Conservation (phyloP, 1,140 invertebrate species). For the Brachionus calyciflorus region DNA sequence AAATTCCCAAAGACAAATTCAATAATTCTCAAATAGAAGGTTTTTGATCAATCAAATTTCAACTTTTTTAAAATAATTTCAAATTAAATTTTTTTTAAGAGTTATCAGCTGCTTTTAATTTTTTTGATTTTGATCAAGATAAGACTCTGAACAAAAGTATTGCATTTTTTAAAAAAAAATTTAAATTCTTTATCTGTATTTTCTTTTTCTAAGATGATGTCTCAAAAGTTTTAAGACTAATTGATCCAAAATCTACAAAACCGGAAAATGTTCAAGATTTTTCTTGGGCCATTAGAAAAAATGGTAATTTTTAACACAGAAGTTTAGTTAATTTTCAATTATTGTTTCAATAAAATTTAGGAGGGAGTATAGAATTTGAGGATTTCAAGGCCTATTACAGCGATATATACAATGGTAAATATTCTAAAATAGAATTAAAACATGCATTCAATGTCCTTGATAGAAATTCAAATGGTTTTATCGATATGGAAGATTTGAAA, state of each 20-base stretch:
- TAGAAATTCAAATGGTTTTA: not conserved
- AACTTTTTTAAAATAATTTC: too few relatives aligned
- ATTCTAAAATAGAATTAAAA: not conserved
- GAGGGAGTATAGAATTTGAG: not conserved
- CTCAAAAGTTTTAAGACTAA: not conserved
- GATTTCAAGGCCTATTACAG: not conserved
- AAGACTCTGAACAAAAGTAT: too few relatives aligned
- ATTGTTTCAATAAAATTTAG: not conserved
- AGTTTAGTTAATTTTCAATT: not conserved
- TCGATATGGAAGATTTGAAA: not conserved
- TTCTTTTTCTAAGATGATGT: not conserved
- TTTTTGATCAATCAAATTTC: too few relatives aligned
- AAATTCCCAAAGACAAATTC: too few relatives aligned
- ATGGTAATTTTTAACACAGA: not conserved
- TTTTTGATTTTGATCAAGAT: too few relatives aligned
- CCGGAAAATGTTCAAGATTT: not conserved
- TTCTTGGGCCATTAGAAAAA: not conserved
- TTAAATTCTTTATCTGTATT: too few relatives aligned
- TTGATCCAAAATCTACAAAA: not conserved
- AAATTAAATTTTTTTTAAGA: too few relatives aligned
- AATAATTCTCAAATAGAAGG: too few relatives aligned
- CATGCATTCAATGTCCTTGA: not conserved
- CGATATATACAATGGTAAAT: not conserved
- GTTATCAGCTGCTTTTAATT: too few relatives aligned
- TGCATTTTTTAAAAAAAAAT: too few relatives aligned